Conservation (phyloP, 2,888 invertebrate genomes). For the Lepidonotus clava region DNA sequence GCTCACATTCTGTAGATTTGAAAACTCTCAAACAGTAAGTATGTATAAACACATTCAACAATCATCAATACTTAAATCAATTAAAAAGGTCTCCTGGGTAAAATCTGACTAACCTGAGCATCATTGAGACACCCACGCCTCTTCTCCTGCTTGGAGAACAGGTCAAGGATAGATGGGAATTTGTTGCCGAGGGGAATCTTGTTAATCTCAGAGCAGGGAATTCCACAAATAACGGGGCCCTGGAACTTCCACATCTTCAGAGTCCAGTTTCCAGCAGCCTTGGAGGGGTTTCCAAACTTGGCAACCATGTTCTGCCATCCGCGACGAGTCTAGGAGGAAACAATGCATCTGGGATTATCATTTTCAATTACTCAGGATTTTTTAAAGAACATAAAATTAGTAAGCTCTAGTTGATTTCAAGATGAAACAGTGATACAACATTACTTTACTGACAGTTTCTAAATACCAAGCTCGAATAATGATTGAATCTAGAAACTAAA, state of each 20-base stretch:
- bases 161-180: background rate
- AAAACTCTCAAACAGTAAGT: no score
- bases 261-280: constrained; percentile 47
- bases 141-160: background rate
- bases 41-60: no score
- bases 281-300: background rate
- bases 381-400: no score
- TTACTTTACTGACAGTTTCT: no score
- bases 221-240: constrained; percentile 2
- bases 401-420: no score
- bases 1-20: no score
- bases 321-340: background rate
- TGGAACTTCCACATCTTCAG: constrained; percentile 17
- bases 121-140: constrained; percentile 16
- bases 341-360: background rate
- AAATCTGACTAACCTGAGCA: constrained; percentile 4
- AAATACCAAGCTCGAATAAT: no score
- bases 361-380: background rate
- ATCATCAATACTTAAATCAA: no score
- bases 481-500: no score
- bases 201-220: constrained; percentile 15
- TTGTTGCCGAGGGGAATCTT: background rate
- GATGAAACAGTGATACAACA: no score
- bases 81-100: background rate
- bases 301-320: background rate